A percentile compares a stretch with the other conserved stretches of the same genome.
These are phyloP conservation scores for Drosophila tani DNA, from an alignment of 1,140 invertebrate species.

Conservation along the genomic window DNA sequence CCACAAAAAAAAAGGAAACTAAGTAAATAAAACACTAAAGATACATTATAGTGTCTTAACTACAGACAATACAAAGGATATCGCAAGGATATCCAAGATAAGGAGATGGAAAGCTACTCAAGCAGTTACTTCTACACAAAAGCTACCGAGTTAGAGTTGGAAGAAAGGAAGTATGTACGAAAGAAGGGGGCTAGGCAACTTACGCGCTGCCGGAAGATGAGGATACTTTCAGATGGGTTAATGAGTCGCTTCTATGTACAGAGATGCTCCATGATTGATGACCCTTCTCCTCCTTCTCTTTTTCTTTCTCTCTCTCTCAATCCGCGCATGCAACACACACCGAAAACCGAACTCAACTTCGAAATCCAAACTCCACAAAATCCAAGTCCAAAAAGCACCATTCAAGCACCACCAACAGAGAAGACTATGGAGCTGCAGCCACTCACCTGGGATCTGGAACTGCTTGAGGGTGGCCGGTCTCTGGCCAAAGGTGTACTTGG, in stretches of 20 bases:
- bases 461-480: slow-evolving; percentile 75
- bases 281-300: slow-evolving; percentile 6
- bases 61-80: slow-evolving; percentile 1
- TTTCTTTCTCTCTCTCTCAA: slow-evolving; percentile 6
- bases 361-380: slow-evolving; percentile 39
- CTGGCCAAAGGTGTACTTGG: slow-evolving; percentile 88
- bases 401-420: slow-evolving; percentile 49
- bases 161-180: slow-evolving; percentile 5
- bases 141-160: slow-evolving; percentile 41
- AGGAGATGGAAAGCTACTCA: slow-evolving; percentile 14
- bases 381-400: slow-evolving; percentile 48
- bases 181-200: slow-evolving; percentile 51
- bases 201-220: slow-evolving; percentile 57
- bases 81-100: slow-evolving; percentile 10
- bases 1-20: not conserved
- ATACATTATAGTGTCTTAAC: slow-evolving; percentile 1
- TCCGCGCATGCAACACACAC: slow-evolving; percentile 67
- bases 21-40: not conserved
- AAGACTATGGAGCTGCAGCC: not conserved
- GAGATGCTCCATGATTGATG: slow-evolving; percentile 61
- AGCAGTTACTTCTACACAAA: slow-evolving; percentile 47
- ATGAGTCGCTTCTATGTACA: slow-evolving; percentile 62
- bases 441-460: slow-evolving; percentile 85
- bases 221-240: slow-evolving; percentile 32
- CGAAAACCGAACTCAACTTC: slow-evolving; percentile 32